Conservation (phyloP, 2,888 invertebrate genomes). For the Oithona nana region DNA sequence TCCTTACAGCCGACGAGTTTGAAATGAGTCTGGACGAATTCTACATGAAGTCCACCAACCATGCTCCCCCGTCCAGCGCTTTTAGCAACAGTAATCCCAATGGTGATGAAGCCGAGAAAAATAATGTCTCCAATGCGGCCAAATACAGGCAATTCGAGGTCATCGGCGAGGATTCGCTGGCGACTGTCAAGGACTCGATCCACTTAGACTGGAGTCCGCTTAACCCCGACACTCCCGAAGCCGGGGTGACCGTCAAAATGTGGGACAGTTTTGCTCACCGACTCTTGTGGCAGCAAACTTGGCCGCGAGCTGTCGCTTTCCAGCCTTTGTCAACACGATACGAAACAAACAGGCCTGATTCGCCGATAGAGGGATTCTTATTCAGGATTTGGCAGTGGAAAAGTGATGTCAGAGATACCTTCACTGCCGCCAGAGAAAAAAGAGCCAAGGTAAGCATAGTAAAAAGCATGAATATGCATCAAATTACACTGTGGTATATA, state of each 20-base stretch:
- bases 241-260: slow-evolving; percentile 9
- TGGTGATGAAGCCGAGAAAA: neutral
- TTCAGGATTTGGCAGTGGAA: slow-evolving; percentile 8
- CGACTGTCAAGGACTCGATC: slow-evolving; percentile 2
- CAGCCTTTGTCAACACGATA: slow-evolving; percentile 3
- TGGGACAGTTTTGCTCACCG: slow-evolving; percentile 13
- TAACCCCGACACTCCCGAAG: neutral
- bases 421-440: neutral
- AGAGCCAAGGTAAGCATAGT: too few relatives aligned
- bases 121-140: neutral
- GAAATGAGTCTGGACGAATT: slow-evolving; percentile 7
- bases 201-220: neutral
- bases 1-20: slow-evolving; percentile 3
- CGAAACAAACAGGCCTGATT: slow-evolving; percentile 4
- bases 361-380: slow-evolving; percentile 5
- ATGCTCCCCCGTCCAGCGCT: neutral
- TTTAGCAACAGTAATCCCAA: too few relatives aligned
- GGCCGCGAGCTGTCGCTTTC: slow-evolving; percentile 5
- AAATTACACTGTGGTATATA: too few relatives aligned
- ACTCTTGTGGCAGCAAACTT: slow-evolving; percentile 1
- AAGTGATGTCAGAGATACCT: neutral
- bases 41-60: neutral
- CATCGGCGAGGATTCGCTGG: neutral
- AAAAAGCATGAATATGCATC: too few relatives aligned
- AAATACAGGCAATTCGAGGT: neutral